phyloP scores from a whole-genome alignment of 2,888 invertebrate species.

The Lepetodrilus schrolli region DNA sequence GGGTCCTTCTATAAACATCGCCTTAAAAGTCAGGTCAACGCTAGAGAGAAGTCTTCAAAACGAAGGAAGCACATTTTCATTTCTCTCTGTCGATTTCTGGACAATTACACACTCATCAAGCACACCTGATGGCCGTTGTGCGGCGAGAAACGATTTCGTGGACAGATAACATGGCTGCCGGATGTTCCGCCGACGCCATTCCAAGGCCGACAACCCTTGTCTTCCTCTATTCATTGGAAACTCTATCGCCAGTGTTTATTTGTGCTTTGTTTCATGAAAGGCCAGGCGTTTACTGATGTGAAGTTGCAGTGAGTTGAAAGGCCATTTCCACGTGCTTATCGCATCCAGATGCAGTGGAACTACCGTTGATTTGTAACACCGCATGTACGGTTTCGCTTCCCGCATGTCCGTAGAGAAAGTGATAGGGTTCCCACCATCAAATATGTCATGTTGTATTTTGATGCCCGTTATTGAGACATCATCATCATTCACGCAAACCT shows the following conservation, averaged over 20 bases:
- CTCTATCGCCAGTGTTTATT: conserved; percentile 12
- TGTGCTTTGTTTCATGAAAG: conserved; percentile 26
- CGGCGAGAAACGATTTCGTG: conserved; percentile 1
- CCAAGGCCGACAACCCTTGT: conserved; percentile 22
- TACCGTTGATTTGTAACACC: background rate
- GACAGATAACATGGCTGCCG: conserved; percentile 17
- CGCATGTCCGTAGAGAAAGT: background rate
- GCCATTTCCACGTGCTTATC: conserved; percentile 16
- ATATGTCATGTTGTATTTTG: too few relatives aligned
- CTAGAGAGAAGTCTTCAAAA: conserved; percentile 3
- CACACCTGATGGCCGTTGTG: conserved; percentile 8
- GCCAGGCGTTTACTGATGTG: conserved; percentile 24
- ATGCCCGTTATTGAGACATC: too few relatives aligned
- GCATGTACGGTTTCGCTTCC: background rate
- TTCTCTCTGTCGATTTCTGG: conserved; percentile 18
- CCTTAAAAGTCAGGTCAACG: conserved; percentile 18
- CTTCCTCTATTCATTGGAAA: conserved; percentile 13
- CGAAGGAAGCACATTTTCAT: conserved; percentile 6
- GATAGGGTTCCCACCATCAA: background rate
- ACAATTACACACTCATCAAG: background rate
- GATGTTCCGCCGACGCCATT: conserved; percentile 17
- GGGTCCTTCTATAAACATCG: background rate
- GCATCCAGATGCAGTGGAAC: background rate
- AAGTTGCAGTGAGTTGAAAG: conserved; percentile 24
- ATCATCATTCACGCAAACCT: too few relatives aligned